Conservation (phyloP, 2,113 vertebrate species). For the Paradoxurus hermaphroditus region DNA sequence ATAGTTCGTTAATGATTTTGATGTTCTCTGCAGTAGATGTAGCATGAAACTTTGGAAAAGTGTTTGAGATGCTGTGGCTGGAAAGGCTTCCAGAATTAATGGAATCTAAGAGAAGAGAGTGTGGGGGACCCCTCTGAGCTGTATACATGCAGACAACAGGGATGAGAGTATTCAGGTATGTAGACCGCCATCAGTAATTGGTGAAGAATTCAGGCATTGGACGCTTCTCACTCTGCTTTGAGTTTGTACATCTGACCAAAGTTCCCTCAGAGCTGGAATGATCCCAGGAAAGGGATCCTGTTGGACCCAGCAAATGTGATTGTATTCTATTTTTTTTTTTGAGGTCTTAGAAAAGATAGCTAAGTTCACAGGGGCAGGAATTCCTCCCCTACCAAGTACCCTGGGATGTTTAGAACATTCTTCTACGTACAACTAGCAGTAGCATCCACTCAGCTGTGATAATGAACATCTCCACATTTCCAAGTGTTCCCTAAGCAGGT, state of each 20-base stretch:
- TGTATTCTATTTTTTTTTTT: accelerated
- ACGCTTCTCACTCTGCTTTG: background rate
- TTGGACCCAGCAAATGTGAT: background rate
- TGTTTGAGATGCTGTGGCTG: accelerated
- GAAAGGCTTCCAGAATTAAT: too few species aligned
- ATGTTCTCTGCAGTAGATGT: background rate
- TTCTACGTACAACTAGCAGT: too few species aligned
- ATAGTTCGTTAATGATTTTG: background rate
- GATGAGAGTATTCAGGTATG: accelerated
- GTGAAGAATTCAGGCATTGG: background rate
- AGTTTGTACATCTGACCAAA: too few species aligned
- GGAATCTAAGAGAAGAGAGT: accelerated
- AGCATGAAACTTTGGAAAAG: too few species aligned
- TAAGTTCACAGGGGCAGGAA: background rate
- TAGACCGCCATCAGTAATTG: accelerated
- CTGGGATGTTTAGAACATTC: accelerated
- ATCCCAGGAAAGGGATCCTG: background rate
- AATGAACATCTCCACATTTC: background rate
- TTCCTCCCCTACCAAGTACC: accelerated
- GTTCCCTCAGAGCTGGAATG: background rate
- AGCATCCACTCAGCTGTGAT: too few species aligned
- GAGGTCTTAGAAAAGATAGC: background rate
- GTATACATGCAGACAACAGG: accelerated
- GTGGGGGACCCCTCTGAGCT: accelerated
- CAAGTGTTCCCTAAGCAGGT: background rate